Base-by-base conservation (phyloP, 2,888 invertebrate species). In the Frankliniella intonsa region DNA sequence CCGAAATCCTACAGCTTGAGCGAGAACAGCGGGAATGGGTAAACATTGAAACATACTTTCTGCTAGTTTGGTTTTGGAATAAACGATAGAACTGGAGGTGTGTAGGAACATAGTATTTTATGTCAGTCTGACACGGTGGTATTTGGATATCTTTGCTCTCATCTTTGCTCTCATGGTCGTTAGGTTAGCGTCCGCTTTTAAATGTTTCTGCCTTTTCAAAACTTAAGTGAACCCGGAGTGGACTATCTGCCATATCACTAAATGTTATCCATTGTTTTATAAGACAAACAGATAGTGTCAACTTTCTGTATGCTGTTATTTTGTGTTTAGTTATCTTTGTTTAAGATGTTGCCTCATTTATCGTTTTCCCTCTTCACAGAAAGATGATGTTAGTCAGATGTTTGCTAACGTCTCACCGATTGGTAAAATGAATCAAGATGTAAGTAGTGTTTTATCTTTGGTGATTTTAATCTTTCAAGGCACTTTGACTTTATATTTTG, bases 1-100 rank as follows among this genome's bases (percentile, higher is more conserved):
- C 69, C 12, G 69, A 76, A 76, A 76, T 76, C 9, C 12, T 76
- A 2, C 22, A 76, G 25, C 25, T 76, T 9, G 69, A 76, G 25
- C 69, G 69, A 25, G 69, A 25, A 76, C 69, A 76, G 25, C 25
- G 25, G 12, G 69, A 76, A 22, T 76, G 69, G 69, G 69, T 76
- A 22, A 62, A 25, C 22, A 12, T 9, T 19, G 14, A 22, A 3
- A 12, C 12, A 22, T 76, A 25, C 69, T 22, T 76, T 76, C 25
- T 76, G 69, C 69, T 76, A 55, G 19, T 19, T 19, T 55, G 55
- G 55, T 55, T 12, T 10, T 5, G 38, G 38, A 38, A 38, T 38
- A 38, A 38, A 38, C 38, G 38, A 3, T 38, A 38, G 3, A 2
- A 38, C 38, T 38, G 2, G 38, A 38, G 3, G 38, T 38, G 2